Base-by-base conservation (phyloP, 1,140 invertebrate genomes). In the Pteromalus puparum region DNA sequence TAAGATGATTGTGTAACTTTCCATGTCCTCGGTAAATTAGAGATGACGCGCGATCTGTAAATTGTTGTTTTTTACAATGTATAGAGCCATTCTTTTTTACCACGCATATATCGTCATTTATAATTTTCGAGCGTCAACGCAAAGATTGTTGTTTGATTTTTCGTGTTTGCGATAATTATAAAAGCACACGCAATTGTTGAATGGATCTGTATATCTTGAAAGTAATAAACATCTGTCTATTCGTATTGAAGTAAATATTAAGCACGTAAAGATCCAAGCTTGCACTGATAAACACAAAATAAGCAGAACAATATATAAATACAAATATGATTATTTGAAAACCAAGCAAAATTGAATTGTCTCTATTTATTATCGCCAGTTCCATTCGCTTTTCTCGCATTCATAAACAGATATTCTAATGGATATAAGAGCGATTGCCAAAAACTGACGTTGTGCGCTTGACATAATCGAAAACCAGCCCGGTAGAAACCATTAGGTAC, bases 391-490 rank as follows among this genome's bases (percentile, higher is more conserved):
- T 79, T 76, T 77, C 65, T 81, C 42, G 46, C 65, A 83, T 61
- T 78, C 73, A 75, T 70, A 12, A 48, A 75, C 78, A 85, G 82
- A 88, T 34, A 34, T 78, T n/a, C 53, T 75, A 82, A 88, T 86
- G 87, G 74, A 85, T 87, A 85, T 85, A 83, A 85, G 77, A 87
- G 86, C 79, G 81, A 82, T 85, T 88, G 81, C 75, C 80, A 88
- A 87, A 75, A 87, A 88, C 83, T 87, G 89, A 89, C 86, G 88
- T 89, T 90, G 85, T 91, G 90, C 91, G 90, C 90, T 91, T 91
- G 90, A 92, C 86, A 90, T 91, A 92, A 91, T 92, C 89, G 75
- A 92, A 92, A 92, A 93, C 91, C 92, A 93, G 92, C 92, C 92
- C 92, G 89, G 90, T 93, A 93, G 92, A 91, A 87, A 91, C 53